Base-by-base conservation (phyloP, 2,888 invertebrate species). In the Glomeris marginata region DNA sequence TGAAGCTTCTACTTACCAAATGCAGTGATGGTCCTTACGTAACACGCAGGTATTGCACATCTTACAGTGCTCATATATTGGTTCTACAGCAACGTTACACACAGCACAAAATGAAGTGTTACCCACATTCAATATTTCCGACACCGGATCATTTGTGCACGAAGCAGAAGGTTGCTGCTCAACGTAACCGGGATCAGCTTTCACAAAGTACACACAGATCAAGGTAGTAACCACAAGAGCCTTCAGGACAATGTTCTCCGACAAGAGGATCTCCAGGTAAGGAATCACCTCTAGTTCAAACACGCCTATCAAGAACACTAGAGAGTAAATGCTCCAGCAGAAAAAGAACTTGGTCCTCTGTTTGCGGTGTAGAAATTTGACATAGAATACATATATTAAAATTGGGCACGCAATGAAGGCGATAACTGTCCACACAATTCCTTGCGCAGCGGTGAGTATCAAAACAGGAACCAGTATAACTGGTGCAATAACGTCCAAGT, bases 231-330 rank as follows among this genome's bases (percentile, higher is more conserved):
- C 33, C 4, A 41, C 20, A 1, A 48, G 33, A n/a, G 18, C 5
- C 20, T 48, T 48, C 18, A 37, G 48, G 10, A 48, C n/a, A 41
- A 48, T 16, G 20, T 48, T 48, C 34, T 48, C 48, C 13, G 20
- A 41, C 1, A 41, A n/a, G 11, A 33, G 40, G 11, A 48, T 48
- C n/a, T 48, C 48, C 41, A 48, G 22, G 35, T 33, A 48, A 8
- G 48, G 48, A 38, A 41, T 28, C 4, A 48, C 48, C 20, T 48
- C 48, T 16, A 48, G 11, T 48, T 48, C 48, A 41, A 48, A 41
- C 6, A 48, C 48, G 5, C 15, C 21, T 21, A 41, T 15, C 11
- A 48, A 35, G 15, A 48, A 48, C 13, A 48, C 34, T 2, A 41
- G 16, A n/a, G 48, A 41, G 15, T 15, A 13, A 6, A 48, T 20